phyloP scores from a whole-genome alignment of 2,113 vertebrate genomes.

The Amphiprion ocellaris region DNA sequence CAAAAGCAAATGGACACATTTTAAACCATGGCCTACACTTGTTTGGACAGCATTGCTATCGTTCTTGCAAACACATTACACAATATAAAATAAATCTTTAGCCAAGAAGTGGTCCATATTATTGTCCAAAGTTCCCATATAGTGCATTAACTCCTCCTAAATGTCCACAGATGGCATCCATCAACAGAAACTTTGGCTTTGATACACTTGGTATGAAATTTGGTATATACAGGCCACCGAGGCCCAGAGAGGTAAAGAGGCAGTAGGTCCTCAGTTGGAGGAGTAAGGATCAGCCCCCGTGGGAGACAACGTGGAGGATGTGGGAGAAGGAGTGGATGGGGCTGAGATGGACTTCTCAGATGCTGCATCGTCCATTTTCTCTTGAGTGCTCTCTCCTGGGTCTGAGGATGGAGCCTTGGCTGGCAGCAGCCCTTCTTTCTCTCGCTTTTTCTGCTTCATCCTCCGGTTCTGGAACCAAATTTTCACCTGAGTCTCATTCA shows the following conservation, averaged over 20 bases:
- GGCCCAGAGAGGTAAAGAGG: conserved; percentile 38
- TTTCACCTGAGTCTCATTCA: conserved; percentile 99
- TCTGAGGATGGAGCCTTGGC: conserved; percentile 86
- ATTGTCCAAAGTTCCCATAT: conserved; percentile 43
- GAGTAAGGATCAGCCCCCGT: conserved; percentile 88
- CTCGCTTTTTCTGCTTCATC: conserved; percentile 99
- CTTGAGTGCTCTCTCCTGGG: conserved; percentile 85
- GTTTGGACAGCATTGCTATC: conserved; percentile 18
- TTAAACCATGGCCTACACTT: conserved; percentile 24
- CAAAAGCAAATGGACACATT: conserved; percentile 29
- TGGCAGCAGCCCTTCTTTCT: conserved; percentile 94
- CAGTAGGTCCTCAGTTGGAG: conserved; percentile 84
- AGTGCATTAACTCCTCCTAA: conserved; percentile 55
- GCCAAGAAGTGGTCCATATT: conserved; percentile 29
- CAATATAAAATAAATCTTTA: conserved; percentile 51
- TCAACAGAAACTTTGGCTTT: conserved; percentile 41
- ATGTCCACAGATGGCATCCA: conserved; percentile 40
- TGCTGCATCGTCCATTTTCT: conserved; percentile 90
- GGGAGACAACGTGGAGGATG: conserved; percentile 86
- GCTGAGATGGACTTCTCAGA: conserved; percentile 94
- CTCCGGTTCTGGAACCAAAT: conserved; percentile 99
- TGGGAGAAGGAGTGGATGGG: conserved; percentile 91
- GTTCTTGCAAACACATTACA: conserved; percentile 37
- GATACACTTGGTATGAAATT: conserved; percentile 43
- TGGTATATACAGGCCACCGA: conserved; percentile 37